Evolutionary conservation across 2,113 vertebrate genomes (phyloP), one percentile per base, ranked within the genome.

Genomic region (Proteles cristata): DNA sequence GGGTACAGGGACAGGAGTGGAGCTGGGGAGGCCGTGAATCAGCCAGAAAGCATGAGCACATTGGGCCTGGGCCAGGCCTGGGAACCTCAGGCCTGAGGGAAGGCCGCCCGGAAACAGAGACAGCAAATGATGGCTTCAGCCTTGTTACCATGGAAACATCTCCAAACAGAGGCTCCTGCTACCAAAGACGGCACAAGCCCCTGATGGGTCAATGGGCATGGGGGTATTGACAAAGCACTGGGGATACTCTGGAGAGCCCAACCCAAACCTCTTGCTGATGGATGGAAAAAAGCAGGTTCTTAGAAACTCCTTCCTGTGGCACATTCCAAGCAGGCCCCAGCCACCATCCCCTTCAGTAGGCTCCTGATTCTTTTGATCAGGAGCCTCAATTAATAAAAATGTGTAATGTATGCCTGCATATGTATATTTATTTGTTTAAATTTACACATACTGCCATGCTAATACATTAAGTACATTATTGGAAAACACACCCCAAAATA

Each of bases 11-110:
- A 48, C 68, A 43, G 15, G 21, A 69, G 93, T 23, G 33, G 21
- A 55, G 50, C 95, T 68, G 21, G 43, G 79, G 71, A 92, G 35
- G 48, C 66, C 39, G 25, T 79, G 91, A 94, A 80, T 97, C 93
- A 92, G 77, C 86, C 93, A 96, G 71, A 83, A 58, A 86, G 35
- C 10, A 7, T 43, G 82, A 86, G 68, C 1, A 11, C 5, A 2
- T 1, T 0, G 25, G 39, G 16, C 45, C 76, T 25, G 4, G 2
- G 0, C 76, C 61, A 45, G 90, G 79, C 94, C 73, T 50, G 58
- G 68, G 80, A 81, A 65, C 17, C 63, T 86, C 23, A 11, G 55
- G 43, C n/a, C 68, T 1, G 11, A 48, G 50, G 50, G 48, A 50
- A 69, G 39, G 3, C 16, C 15, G 26, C 50, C 69, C 33, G 9